A percentile compares a stretch with the other conserved stretches of the same genome.
These are phyloP conservation scores for Trachythela sp. DNA, from an alignment of 64 coral and sea anemone genomes.

Conservation along the genomic window DNA sequence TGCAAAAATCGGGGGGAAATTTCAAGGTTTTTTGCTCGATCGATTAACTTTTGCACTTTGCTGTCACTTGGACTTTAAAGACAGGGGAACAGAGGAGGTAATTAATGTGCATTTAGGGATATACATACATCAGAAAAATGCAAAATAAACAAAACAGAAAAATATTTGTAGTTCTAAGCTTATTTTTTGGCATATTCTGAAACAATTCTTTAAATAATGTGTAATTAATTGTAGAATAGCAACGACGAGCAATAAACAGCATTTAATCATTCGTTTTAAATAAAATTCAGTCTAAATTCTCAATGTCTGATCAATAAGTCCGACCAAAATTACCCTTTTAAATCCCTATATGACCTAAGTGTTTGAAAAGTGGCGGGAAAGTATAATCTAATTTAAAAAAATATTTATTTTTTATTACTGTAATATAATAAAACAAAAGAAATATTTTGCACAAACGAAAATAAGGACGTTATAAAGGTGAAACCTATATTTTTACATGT, in stretches of 20 bases:
- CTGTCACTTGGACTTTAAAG: background rate
- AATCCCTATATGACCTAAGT: background rate
- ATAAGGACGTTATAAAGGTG: background rate
- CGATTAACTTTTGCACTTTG: background rate
- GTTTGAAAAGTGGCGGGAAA: background rate
- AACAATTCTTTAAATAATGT: no score
- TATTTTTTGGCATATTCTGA: background rate
- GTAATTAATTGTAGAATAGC: no score
- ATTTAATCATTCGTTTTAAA: background rate
- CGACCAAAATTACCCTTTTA: background rate
- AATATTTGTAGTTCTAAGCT: background rate
- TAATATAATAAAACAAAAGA: background rate
- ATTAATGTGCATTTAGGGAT: background rate
- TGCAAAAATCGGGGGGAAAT: background rate
- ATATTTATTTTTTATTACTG: background rate
- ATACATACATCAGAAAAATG: background rate
- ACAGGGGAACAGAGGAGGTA: background rate
- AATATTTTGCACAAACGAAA: background rate
- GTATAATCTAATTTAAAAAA: background rate
- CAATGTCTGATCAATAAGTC: no score
- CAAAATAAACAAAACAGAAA: background rate
- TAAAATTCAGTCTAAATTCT: no score
- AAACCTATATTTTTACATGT: no score
- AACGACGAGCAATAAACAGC: background rate
- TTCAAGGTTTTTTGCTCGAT: background rate